phyloP scores from a whole-genome alignment of 1,140 invertebrate genomes.

The Papilio polytes region DNA sequence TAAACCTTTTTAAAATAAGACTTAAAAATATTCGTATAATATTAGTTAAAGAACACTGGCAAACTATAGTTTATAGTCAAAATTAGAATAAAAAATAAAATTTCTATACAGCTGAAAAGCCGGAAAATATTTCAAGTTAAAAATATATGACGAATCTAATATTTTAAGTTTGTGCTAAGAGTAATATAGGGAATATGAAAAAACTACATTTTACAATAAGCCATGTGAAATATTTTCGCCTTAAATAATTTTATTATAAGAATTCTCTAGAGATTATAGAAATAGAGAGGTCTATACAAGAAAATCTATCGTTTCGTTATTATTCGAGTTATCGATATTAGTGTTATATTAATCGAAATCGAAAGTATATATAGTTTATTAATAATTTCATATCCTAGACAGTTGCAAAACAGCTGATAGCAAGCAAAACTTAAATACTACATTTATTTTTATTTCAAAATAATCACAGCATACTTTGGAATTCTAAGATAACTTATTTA shows the following conservation, averaged over 20 bases:
- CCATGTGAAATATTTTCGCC: neutral
- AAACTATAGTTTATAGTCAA: neutral
- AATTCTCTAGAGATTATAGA: no score
- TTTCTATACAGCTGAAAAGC: neutral
- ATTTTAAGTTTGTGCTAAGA: neutral
- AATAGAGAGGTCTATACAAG: no score
- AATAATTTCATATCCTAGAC: constrained; percentile 30
- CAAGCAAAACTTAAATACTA: constrained; percentile 3
- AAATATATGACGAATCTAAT: neutral
- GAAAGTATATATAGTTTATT: constrained; percentile 16
- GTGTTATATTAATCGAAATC: neutral
- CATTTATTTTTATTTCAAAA: constrained; percentile 24
- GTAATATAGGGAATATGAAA: neutral
- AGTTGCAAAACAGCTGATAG: constrained; percentile 28
- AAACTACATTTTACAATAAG: neutral
- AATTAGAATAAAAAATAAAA: constrained; percentile 10
- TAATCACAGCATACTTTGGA: constrained; percentile 52
- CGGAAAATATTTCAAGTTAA: neutral
- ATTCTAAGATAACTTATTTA: constrained; percentile 32
- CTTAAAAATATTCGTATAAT: neutral
- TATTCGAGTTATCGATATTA: neutral
- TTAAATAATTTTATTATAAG: neutral
- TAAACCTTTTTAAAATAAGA: no score
- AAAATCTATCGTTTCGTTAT: constrained; percentile 2
- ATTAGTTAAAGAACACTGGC: neutral